Evolutionary conservation across 1,140 invertebrate genomes (phyloP).

Genomic region (Chelonus insularis): DNA sequence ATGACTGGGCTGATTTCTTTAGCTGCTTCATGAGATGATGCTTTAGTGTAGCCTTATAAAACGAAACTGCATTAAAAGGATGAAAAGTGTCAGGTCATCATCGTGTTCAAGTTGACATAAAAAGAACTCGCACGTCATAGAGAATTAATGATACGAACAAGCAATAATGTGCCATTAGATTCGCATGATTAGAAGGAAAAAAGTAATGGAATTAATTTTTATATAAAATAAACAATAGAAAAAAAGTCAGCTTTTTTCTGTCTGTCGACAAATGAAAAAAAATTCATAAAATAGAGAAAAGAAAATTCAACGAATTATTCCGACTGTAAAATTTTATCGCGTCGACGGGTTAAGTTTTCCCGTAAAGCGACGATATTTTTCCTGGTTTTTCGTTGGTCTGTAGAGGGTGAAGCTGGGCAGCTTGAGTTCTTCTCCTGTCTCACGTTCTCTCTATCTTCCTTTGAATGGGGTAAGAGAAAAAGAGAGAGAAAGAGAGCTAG

Average conservation of each 20-base stretch:
- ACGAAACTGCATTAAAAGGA: conserved; percentile 47
- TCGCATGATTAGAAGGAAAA: conserved; percentile 6
- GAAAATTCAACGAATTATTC: conserved; percentile 26
- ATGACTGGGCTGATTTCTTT: too few species aligned
- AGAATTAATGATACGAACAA: conserved; percentile 9
- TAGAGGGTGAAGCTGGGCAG: not conserved
- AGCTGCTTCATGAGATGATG: too few species aligned
- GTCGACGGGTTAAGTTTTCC: conserved; percentile 41
- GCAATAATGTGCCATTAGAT: conserved; percentile 17
- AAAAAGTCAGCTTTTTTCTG: too few species aligned
- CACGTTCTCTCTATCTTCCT: not conserved
- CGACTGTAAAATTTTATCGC: conserved; percentile 43
- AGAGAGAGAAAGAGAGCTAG: not conserved
- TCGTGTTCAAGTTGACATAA: conserved; percentile 27
- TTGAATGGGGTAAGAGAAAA: conserved; percentile 2
- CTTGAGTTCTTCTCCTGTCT: not conserved
- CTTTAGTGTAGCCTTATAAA: not conserved
- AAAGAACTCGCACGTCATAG: conserved; percentile 14
- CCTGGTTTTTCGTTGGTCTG: conserved; percentile 30
- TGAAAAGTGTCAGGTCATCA: conserved; percentile 48
- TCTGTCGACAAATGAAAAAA: conserved; percentile 2
- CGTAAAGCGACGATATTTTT: conserved; percentile 40
- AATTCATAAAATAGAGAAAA: not conserved
- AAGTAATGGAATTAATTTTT: not conserved
- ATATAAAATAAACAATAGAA: too few species aligned